Percentiles rank a stretch among this genome's conserved stretches.
These are phyloP conservation scores for Prionailurus viverrinus DNA, from an alignment of 2,113 vertebrate species.

Conservation along the genomic window DNA sequence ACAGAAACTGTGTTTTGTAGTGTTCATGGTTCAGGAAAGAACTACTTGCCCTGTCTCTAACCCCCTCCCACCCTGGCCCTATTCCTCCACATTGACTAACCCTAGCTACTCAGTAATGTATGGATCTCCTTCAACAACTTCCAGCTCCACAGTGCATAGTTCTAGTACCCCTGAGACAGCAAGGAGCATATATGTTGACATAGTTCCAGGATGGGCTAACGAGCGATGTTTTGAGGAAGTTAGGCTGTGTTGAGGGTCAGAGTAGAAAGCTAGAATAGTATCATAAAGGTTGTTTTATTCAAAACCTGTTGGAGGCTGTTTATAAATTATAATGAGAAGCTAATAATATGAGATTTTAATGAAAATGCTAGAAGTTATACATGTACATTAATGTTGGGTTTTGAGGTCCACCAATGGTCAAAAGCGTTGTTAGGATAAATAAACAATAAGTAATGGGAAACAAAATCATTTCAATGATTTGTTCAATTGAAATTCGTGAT, in stretches of 20 bases:
- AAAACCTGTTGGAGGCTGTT: neutral
- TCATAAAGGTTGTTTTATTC: neutral
- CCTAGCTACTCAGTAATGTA: neutral
- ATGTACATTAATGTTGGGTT: neutral
- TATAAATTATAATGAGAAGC: neutral
- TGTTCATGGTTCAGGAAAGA: neutral
- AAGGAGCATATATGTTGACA: neutral
- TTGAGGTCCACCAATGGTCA: neutral
- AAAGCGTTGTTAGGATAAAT: neutral
- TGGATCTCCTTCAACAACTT: neutral
- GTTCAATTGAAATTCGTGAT: neutral
- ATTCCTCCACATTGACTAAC: neutral
- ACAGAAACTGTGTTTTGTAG: neutral
- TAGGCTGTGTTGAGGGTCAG: rapidly evolving
- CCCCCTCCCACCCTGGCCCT: rapidly evolving
- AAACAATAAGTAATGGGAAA: neutral
- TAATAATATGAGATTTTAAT: neutral
- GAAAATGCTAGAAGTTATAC: neutral
- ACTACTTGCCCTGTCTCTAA: neutral
- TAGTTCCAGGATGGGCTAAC: neutral
- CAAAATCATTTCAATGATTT: neutral
- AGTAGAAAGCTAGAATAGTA: neutral
- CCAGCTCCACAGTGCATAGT: neutral
- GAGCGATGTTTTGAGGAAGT: neutral
- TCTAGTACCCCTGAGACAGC: neutral